Evolutionary conservation across 2,797 vertebrate genomes (phyloP).

Genomic region (Gadopsis marmoratus): DNA sequence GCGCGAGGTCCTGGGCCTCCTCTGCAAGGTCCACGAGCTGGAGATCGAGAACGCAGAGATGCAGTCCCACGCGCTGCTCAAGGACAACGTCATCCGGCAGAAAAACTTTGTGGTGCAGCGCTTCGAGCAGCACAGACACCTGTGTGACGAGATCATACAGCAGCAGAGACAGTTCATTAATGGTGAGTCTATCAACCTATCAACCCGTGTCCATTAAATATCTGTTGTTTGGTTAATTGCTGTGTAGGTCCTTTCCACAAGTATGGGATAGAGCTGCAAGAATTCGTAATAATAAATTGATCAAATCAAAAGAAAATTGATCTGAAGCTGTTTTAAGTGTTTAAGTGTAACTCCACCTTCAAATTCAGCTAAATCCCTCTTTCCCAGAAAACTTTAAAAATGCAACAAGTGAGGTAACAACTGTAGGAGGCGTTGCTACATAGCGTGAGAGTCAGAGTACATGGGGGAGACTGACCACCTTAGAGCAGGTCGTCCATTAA

Average conservation of each 20-base stretch:
- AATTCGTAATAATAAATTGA: too few species aligned
- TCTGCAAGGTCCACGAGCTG: slow-evolving; percentile 91
- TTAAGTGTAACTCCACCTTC: too few species aligned
- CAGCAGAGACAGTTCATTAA: slow-evolving; percentile 90
- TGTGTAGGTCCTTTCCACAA: too few species aligned
- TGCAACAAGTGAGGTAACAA: too few species aligned
- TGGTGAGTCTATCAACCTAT: slow-evolving; percentile 54
- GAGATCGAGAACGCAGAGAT: slow-evolving; percentile 90
- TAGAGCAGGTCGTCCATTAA: too few species aligned
- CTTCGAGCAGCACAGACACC: slow-evolving; percentile 88
- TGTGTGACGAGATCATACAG: slow-evolving; percentile 92
- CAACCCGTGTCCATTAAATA: too few species aligned
- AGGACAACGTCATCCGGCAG: slow-evolving; percentile 89
- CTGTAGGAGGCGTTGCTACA: too few species aligned
- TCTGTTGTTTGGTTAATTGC: too few species aligned
- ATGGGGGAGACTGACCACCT: too few species aligned
- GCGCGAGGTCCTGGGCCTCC: slow-evolving; percentile 89
- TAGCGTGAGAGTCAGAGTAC: too few species aligned
- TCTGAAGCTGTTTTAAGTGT: neutral
- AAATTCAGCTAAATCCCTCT: too few species aligned
- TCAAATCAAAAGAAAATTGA: neutral
- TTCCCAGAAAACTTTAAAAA: too few species aligned
- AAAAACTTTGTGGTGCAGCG: slow-evolving; percentile 88
- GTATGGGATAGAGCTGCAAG: neutral
- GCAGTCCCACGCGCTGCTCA: slow-evolving; percentile 87